phyloP scores from a whole-genome alignment of 1,140 invertebrate species.

The Ectropis grisescens region DNA sequence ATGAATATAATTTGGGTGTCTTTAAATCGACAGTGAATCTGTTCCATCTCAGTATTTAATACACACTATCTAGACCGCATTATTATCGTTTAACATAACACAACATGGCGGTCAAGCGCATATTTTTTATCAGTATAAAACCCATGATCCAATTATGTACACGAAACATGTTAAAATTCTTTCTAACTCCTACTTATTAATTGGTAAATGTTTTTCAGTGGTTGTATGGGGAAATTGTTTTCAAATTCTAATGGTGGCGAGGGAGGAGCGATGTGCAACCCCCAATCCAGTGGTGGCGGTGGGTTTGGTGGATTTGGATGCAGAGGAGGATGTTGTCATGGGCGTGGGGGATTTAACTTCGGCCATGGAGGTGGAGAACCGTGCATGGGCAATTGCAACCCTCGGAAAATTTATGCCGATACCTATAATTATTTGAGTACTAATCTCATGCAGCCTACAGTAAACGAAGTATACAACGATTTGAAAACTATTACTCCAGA shows the following conservation, averaged over 20 bases:
- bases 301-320: too few species aligned
- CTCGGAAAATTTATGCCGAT: slow-evolving; percentile 40
- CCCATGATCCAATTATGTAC: too few species aligned
- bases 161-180: too few species aligned
- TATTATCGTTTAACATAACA: too few species aligned
- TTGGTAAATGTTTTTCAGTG: slow-evolving; percentile 29
- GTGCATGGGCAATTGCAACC: slow-evolving; percentile 41
- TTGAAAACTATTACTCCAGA: slow-evolving; percentile 37
- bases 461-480: slow-evolving; percentile 53
- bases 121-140: too few species aligned
- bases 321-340: slow-evolving; percentile 16
- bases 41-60: too few species aligned
- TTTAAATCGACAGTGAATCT: too few species aligned
- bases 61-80: too few species aligned
- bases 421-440: slow-evolving; percentile 44
- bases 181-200: too few species aligned
- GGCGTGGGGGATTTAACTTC: slow-evolving; percentile 13
- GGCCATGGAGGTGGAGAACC: slow-evolving; percentile 10
- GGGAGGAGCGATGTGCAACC: slow-evolving; percentile 5
- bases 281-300: slow-evolving; percentile 10
- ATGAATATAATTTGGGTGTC: too few species aligned
- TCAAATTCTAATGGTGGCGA: slow-evolving; percentile 13
- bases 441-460: slow-evolving; percentile 47
- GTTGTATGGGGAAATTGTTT: slow-evolving; percentile 60
- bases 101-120: too few species aligned